These are phyloP conservation scores for Microcebus jonahi DNA, from an alignment of 2,113 vertebrate species.

Conservation along the genomic window DNA sequence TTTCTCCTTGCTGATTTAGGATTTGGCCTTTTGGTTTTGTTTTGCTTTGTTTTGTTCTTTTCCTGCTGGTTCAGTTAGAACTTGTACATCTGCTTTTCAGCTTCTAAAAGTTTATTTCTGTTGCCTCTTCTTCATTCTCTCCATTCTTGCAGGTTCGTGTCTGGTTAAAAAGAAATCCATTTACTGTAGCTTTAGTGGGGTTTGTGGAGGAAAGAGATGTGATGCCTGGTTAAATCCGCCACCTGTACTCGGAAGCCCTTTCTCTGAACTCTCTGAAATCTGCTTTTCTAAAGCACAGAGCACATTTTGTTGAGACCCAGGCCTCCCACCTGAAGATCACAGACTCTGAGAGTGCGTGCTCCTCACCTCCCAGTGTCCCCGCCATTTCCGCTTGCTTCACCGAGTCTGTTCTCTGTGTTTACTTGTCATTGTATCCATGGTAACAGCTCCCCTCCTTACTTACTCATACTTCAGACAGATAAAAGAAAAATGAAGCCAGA, in stretches of 20 bases:
- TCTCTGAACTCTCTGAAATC: not conserved
- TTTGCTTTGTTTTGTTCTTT: not conserved
- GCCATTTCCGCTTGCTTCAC: slow-evolving; percentile 50
- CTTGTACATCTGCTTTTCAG: not conserved
- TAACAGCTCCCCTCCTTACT: slow-evolving; percentile 46
- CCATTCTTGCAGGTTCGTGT: not conserved
- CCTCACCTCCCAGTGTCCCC: not conserved
- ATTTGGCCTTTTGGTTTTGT: not conserved
- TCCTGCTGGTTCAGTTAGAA: not conserved
- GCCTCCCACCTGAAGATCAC: not conserved
- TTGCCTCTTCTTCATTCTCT: not conserved
- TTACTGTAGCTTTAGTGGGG: not conserved
- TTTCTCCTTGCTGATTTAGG: not conserved
- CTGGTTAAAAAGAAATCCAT: not conserved
- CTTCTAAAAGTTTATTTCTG: not conserved
- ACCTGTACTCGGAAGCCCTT: not conserved
- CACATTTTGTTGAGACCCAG: not conserved
- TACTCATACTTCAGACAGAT: slow-evolving; percentile 53
- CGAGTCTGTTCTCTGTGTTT: not conserved
- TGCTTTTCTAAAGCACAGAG: slow-evolving; percentile 24
- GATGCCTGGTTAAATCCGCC: not conserved
- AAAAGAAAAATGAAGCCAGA: slow-evolving; percentile 53
- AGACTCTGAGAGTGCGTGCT: not conserved
- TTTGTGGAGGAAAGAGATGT: not conserved
- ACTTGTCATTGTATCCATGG: slow-evolving; percentile 59